phyloP scores from a whole-genome alignment of 2,797 vertebrate species.

The Erpetoichthys calabaricus region DNA sequence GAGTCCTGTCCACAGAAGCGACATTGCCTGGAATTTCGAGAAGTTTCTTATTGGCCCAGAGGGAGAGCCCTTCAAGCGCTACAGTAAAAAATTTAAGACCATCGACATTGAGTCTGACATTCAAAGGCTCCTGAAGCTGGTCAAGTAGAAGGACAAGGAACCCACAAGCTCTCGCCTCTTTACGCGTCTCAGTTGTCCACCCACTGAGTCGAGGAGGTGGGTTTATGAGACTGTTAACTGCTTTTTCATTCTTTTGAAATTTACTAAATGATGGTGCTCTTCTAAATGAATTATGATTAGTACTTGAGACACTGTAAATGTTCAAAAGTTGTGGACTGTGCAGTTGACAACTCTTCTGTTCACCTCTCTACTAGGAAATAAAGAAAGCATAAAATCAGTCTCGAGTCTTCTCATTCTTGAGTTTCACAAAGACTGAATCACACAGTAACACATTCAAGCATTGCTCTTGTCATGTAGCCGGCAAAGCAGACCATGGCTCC shows the following conservation, averaged over 20 bases:
- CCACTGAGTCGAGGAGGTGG: slow-evolving; percentile 12
- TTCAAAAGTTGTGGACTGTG: slow-evolving; percentile 36
- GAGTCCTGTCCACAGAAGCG: slow-evolving; percentile 72
- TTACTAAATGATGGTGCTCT: slow-evolving; percentile 70
- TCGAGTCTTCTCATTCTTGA: no score
- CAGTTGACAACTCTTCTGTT: slow-evolving; percentile 8
- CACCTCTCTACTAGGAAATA: no score
- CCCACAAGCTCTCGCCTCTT: background rate
- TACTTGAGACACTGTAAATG: slow-evolving; percentile 58
- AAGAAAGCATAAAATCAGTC: no score
- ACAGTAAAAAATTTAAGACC: slow-evolving; percentile 72
- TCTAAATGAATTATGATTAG: slow-evolving; percentile 50
- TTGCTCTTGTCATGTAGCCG: no score
- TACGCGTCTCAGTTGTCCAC: background rate
- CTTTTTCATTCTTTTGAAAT: slow-evolving; percentile 42
- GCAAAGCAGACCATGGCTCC: no score
- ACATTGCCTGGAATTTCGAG: slow-evolving; percentile 95
- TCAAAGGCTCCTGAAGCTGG: slow-evolving; percentile 79
- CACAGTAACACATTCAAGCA: no score
- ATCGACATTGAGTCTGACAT: slow-evolving; percentile 82
- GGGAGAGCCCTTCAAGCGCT: slow-evolving; percentile 89
- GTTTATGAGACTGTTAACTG: slow-evolving; percentile 14
- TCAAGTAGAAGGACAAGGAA: slow-evolving; percentile 54
- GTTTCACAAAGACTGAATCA: no score
- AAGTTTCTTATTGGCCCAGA: slow-evolving; percentile 91